These are phyloP conservation scores for Heteromormyrus szaboi DNA, from an alignment of 2,797 vertebrate genomes.

Conservation along the genomic window DNA sequence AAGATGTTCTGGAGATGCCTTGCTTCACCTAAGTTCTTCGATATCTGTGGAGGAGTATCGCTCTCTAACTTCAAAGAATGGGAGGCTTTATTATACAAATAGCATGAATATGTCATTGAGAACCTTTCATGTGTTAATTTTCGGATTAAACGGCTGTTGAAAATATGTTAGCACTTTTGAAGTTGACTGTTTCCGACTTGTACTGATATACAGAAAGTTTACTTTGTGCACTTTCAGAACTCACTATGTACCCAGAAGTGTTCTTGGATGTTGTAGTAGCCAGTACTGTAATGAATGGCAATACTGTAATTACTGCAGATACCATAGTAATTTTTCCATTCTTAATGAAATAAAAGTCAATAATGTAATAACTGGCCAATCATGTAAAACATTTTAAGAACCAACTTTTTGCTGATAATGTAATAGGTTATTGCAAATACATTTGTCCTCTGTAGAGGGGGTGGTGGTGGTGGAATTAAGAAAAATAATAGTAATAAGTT, in stretches of 20 bases:
- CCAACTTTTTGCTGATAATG: not conserved
- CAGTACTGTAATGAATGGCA: not conserved
- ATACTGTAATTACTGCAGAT: not conserved
- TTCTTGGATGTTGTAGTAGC: not conserved
- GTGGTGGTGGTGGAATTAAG: not conserved
- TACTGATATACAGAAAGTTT: not conserved
- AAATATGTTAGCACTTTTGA: conserved; percentile 5
- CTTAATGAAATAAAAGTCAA: not conserved
- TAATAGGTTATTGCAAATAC: not conserved
- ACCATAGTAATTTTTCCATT: not conserved
- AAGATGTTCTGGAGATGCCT: not conserved
- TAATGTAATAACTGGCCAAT: not conserved
- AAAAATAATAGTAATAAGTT: not conserved
- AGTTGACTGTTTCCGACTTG: not conserved
- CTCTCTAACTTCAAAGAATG: not conserved
- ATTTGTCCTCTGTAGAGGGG: not conserved
- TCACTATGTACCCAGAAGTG: not conserved
- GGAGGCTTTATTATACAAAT: not conserved
- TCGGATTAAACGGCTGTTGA: not conserved
- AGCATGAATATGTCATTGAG: not conserved
- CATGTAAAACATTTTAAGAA: not conserved
- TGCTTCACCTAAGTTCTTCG: not conserved
- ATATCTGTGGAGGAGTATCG: not conserved
- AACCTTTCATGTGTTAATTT: not conserved
- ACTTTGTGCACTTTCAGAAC: not conserved